Evolutionary conservation across 1,140 invertebrate species (phyloP), one percentile per base, ranked within the genome.

Genomic region (Aplysia californica): DNA sequence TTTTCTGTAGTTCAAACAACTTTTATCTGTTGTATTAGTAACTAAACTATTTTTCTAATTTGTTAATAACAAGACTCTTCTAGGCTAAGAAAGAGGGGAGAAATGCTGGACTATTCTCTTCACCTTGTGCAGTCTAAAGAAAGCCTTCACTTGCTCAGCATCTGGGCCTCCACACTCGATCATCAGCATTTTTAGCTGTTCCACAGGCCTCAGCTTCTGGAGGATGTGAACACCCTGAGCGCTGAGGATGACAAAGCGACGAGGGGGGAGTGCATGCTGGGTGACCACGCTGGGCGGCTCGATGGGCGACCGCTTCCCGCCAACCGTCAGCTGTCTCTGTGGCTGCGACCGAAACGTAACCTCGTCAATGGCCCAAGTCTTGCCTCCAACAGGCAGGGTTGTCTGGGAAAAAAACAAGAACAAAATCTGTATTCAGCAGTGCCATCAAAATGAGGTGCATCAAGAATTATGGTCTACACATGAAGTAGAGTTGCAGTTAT

Each of bases 141-240:
- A 75, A 23, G 93, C 92, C 84, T 95, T 94, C 0, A 98, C 94
- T 36, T 94, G 92, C 80, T 96, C 94, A 56, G 94, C 93, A 76
- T 98, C 96, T 2, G 95, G 94, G 0, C 96, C 96, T 78, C 94
- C 92, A 66, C 80, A 85, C 64, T 96, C 94, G 1, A 95, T 88
- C 6, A 98, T 90, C 50, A 98, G 87, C 80, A 96, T 93, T 31
- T 94, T 91, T 6, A 98, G 87, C 75, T 97, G 92, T 86, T 98
- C 96, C 0, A 96, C 94, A 55, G 96, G 95, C 74, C 96, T 92
- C 50, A 96, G 91, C 87, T 97, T 94, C 71, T 93, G 92, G 64
- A 97, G 91, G 75, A 98, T 92, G 83, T 96, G 95, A 35, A 95
- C 94, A 21, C 96, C 96, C 91, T 94, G 94, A 64, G 95, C 93